phyloP scores from a whole-genome alignment of 2,113 vertebrate genomes.

The Cettia cetti region DNA sequence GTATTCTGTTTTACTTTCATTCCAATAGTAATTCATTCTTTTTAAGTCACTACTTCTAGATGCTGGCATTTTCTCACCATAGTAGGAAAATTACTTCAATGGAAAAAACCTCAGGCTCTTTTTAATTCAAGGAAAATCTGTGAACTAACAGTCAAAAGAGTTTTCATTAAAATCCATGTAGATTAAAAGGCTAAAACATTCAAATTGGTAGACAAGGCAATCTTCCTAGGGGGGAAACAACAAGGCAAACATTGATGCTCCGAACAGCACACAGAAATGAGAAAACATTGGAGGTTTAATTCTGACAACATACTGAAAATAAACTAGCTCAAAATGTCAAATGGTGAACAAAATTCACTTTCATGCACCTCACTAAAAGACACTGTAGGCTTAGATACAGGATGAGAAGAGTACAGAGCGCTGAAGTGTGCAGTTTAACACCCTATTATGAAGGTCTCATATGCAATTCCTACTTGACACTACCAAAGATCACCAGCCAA shows the following conservation, averaged over 20 bases:
- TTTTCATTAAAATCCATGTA: slow-evolving; percentile 46
- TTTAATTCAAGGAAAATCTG: slow-evolving; percentile 40
- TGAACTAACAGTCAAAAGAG: slow-evolving; percentile 35
- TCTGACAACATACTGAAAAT: background rate
- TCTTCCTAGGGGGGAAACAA: slow-evolving; percentile 18
- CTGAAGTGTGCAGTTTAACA: background rate
- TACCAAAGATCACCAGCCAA: background rate
- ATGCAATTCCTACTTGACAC: background rate
- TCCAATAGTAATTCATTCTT: background rate
- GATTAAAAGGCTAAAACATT: slow-evolving; percentile 53
- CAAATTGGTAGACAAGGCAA: slow-evolving; percentile 36
- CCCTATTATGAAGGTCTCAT: background rate
- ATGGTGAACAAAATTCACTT: background rate
- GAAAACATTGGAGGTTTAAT: background rate
- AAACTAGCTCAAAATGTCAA: slow-evolving; percentile 34
- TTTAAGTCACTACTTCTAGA: background rate
- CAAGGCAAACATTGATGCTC: slow-evolving; percentile 21
- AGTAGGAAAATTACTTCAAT: background rate
- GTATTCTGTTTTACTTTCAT: background rate
- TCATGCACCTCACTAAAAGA: background rate
- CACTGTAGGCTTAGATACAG: background rate
- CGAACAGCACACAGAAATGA: slow-evolving; percentile 26
- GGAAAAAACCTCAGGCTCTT: slow-evolving; percentile 23
- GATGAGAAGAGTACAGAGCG: background rate
- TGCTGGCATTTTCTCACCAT: slow-evolving; percentile 22